Evolutionary conservation across 2,888 invertebrate species (phyloP), one percentile per base, ranked within the genome.

Genomic region (Nudaria mundana): DNA sequence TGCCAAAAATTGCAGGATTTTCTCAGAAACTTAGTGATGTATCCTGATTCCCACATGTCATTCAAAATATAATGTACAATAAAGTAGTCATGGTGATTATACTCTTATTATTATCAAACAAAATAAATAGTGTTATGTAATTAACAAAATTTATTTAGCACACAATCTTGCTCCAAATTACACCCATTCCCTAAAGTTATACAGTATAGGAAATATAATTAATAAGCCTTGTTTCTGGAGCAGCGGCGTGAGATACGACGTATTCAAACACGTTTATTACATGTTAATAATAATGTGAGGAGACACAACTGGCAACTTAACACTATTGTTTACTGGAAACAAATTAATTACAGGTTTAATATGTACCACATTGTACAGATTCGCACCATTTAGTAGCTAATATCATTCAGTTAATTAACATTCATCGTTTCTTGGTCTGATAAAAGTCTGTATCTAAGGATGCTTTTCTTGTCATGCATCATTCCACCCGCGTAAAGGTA

Each of bases 291-390:
- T 60, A 45, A 56, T 48, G 43, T 61, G 41, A 46, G 37, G 36
- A 49, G 56, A 30, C 56, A 49, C 42, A 48, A 40, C 60, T 62
- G 61, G 60, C 64, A 63, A 60, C 63, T 62, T 57, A 61, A 33
- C 41, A 57, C 42, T 55, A 62, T 63, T 62, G 61, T 62, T 41
- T 48, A 44, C 49, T 36, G 18, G 34, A 33, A 45, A 50, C 31
- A 14, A 52, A 60, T 60, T 57, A 49, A 60, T 56, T 49, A 57
- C 30, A 4, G 20, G 30, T 31, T 16, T 42, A 45, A 38, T 37
- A 39, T 22, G 20, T 29, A 12, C 18, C 26, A 25, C 24, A 38
- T 34, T 29, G 24, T 37, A 30, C 26, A 37, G 13, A 40, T 44
- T n/a, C n/a, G n/a, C n/a, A n/a, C n/a, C n/a, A n/a, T n/a, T n/a